Evolutionary conservation across 2,888 invertebrate species (phyloP).

Genomic region (Myopa testacea): DNA sequence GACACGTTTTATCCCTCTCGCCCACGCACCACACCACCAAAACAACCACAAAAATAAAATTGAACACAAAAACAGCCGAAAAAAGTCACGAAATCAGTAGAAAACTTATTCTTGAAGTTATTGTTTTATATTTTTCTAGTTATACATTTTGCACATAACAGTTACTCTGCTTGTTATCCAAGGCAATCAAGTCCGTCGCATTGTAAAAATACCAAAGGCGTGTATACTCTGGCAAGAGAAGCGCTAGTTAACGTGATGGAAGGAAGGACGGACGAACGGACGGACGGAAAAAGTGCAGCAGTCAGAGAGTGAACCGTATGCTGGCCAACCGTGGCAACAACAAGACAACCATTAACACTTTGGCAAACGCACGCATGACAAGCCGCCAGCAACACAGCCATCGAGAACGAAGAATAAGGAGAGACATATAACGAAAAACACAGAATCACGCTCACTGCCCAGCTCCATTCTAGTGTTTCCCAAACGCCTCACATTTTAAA

Average conservation of each 20-base stretch:
- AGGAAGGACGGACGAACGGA: background rate
- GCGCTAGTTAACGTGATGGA: background rate
- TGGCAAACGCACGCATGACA: constrained; percentile 20
- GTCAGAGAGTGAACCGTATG: background rate
- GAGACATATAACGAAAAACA: background rate
- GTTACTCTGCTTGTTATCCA: constrained; percentile 34
- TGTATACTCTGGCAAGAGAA: background rate
- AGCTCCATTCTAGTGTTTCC: background rate
- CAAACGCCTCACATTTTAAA: background rate
- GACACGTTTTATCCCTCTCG: background rate
- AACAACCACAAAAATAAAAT: background rate
- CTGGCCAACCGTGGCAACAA: constrained; percentile 20
- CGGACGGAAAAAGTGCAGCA: background rate
- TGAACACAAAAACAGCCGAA: background rate
- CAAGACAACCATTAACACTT: constrained; percentile 35
- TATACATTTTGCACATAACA: constrained; percentile 30
- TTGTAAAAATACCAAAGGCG: background rate
- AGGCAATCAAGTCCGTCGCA: constrained; percentile 29
- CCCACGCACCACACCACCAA: background rate
- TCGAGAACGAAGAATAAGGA: background rate
- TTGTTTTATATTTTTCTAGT: constrained; percentile 22
- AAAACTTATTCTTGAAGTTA: background rate
- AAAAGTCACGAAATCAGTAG: background rate
- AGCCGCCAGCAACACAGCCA: background rate
- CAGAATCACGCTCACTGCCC: background rate